Evolutionary conservation across 2,888 invertebrate genomes (phyloP), one percentile per base, ranked within the genome.

Genomic region (Dione juno): DNA sequence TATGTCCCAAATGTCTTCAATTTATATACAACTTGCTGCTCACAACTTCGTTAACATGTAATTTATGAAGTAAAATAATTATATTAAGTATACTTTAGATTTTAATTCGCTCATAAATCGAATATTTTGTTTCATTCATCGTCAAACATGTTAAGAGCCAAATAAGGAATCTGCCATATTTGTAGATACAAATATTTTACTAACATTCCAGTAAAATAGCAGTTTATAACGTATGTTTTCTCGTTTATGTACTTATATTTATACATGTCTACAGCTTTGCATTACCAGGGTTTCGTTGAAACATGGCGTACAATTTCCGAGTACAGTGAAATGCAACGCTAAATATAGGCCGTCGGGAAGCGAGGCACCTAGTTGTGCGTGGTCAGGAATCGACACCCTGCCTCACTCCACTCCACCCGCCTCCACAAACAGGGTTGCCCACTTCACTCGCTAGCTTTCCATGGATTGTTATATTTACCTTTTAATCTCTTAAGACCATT

Each of bases 271-370:
- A 37, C 41, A 61, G 45, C 16, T 61, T 53, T 71, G 67, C 65
- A 64, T 45, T 63, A 63, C 67, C 69, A 69, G 67, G 71, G 67
- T 66, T 70, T 72, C 71, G 74, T 69, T 66, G 58, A 69, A 78
- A 76, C 74, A 77, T 74, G 74, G 79, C 78, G 78, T 77, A 76
- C 77, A 76, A 77, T 77, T 74, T 72, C 74, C 76, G 77, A 76
- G 77, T 78, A 79, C 77, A 74, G 81, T 78, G 83, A 85, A 89
- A 86, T 89, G 88, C 87, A 88, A 81, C 77, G 84, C 90, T 92
- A 91, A 91, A 91, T 90, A 91, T 92, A 91, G 89, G 86, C 84
- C 84, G 85, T 72, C 76, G 79, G 78, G 80, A 79, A 78, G 78
- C 78, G 77, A 74, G 82, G 80, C 81, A 82, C 81, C 81, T 80